Evolutionary conservation across 2,113 vertebrate genomes (phyloP).

Genomic region (Rafetus swinhoei): DNA sequence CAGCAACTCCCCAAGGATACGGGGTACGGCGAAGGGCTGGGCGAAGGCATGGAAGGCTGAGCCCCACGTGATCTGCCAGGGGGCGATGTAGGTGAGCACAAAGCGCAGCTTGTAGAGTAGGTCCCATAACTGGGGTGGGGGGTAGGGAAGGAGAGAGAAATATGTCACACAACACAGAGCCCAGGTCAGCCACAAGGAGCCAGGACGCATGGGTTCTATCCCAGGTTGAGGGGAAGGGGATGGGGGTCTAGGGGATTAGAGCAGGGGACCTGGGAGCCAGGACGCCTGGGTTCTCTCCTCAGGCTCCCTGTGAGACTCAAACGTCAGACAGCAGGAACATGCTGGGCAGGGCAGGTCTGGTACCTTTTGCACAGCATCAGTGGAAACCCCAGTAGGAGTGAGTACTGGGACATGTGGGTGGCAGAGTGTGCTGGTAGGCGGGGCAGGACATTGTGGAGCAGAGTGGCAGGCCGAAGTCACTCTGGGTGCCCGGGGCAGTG

Average conservation of each 20-base stretch:
- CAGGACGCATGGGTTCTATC: neutral
- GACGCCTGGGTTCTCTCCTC: neutral
- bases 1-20: slow-evolving; percentile 80
- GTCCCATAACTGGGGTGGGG: slow-evolving; percentile 87
- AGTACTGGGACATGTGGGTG: neutral
- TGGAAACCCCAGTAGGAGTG: neutral
- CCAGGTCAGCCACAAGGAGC: neutral
- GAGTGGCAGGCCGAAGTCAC: neutral
- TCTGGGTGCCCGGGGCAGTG: neutral
- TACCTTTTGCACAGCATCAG: neutral
- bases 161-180: neutral
- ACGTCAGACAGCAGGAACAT: neutral
- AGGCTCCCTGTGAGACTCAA: neutral
- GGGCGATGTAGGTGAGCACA: slow-evolving; percentile 92
- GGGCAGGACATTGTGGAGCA: neutral
- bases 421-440: too few species aligned
- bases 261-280: neutral
- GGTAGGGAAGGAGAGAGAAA: neutral
- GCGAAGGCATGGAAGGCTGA: slow-evolving; percentile 94
- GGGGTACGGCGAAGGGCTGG: slow-evolving; percentile 93
- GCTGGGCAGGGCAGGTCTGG: neutral
- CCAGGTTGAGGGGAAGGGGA: neutral
- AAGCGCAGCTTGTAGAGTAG: slow-evolving; percentile 92
- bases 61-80: slow-evolving; percentile 96
- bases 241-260: neutral